Percentiles rank a stretch among this genome's conserved stretches.
Conservation (phyloP, 2,888 invertebrate genomes). For the Calameuta filiformis region DNA sequence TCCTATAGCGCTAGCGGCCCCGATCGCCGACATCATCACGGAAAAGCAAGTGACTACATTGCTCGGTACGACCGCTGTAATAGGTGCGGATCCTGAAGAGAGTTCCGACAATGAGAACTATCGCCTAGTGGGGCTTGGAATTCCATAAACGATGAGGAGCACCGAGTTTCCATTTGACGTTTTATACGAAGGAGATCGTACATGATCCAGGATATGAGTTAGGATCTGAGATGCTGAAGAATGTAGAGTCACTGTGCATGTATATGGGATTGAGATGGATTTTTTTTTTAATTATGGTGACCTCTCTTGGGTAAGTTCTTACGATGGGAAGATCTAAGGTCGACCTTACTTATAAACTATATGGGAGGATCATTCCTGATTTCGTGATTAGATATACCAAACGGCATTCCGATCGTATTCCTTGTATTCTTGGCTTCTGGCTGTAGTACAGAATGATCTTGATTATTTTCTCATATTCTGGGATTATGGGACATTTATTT, state of each 20-base stretch:
- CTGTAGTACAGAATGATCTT: neutral
- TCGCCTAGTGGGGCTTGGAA: neutral
- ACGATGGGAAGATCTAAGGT: neutral
- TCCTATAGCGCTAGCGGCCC: conserved; percentile 34
- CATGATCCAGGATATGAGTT: neutral
- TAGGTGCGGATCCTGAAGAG: neutral
- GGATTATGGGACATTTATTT: neutral
- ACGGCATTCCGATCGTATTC: neutral
- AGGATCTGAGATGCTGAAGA: neutral
- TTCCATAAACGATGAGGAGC: neutral
- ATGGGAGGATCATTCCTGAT: neutral
- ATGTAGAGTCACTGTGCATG: neutral
- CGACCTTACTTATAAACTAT: neutral
- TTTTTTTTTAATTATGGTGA: neutral
- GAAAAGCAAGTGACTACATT: conserved; percentile 36
- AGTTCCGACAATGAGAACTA: neutral
- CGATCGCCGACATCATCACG: conserved; percentile 36
- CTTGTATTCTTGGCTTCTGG: neutral
- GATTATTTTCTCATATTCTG: neutral
- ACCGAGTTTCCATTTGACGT: neutral
- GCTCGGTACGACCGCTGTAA: neutral
- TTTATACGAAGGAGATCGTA: neutral
- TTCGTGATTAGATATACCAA: neutral
- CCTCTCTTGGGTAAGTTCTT: neutral
- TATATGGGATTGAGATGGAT: neutral